These are phyloP conservation scores for Accipiter virgatus DNA, from an alignment of 2,113 vertebrate species.

Conservation along the genomic window DNA sequence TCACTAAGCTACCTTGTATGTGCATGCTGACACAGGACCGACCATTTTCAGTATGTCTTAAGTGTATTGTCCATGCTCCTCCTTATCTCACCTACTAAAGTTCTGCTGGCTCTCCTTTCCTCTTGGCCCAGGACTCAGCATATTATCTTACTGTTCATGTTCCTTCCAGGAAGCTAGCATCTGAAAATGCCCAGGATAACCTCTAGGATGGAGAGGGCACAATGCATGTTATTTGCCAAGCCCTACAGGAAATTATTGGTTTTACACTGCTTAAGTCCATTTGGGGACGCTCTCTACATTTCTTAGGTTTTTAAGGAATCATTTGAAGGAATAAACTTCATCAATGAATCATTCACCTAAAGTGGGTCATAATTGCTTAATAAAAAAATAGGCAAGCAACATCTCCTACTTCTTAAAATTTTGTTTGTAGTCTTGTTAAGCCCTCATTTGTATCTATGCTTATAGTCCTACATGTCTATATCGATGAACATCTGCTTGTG, in stretches of 20 bases:
- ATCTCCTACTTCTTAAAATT: background rate
- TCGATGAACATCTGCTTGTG: background rate
- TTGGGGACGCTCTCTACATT: background rate
- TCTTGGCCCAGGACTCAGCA: background rate
- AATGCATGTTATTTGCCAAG: background rate
- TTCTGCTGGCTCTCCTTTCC: background rate
- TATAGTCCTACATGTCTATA: rapidly evolving
- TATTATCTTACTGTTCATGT: background rate
- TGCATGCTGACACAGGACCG: background rate
- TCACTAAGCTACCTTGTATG: background rate
- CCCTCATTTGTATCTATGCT: background rate
- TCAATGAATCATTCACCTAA: background rate
- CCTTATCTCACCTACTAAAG: background rate
- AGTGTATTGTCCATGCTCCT: background rate
- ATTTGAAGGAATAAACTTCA: background rate
- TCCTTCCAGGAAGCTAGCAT: background rate
- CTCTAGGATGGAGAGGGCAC: background rate
- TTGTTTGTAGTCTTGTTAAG: background rate
- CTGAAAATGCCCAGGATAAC: background rate
- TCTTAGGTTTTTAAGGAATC: background rate
- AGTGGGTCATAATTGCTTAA: background rate
- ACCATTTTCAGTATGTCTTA: background rate
- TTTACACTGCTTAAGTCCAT: background rate
- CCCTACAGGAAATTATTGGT: background rate
- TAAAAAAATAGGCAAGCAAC: background rate